Evolutionary conservation across 2,888 invertebrate species (phyloP), one percentile per base, ranked within the genome.

Genomic region (Ectemnius continuus): DNA sequence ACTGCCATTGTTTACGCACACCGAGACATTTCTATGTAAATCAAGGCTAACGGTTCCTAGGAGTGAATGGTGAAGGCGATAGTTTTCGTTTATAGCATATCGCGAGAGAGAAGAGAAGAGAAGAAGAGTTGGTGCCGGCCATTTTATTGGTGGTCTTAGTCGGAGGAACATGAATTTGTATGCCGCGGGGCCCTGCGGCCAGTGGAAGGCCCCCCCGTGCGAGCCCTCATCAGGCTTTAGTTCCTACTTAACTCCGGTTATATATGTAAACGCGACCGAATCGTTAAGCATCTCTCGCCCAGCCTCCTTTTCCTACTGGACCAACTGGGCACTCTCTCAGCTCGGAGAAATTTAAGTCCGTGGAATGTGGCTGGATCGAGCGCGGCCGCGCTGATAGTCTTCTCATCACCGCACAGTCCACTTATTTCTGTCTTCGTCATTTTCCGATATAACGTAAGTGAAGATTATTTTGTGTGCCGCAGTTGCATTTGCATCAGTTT

Each of bases 171-270:
- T 76, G 80, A 82, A 84, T 84, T 81, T 78, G 80, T 72, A 66
- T 69, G 16, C 64, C 56, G n/a, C 65, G 57, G 61, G 47, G 62
- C 48, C 26, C 45, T 65, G 67, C n/a, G n/a, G n/a, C 59, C 48
- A 16, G 61, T 69, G 69, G 23, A 36, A 46, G 82, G 80, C 80
- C 84, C 84, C 83, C 84, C 82, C 78, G 82, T 83, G 83, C 48
- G 84, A 84, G 83, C 84, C 83, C 84, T 83, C 83, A 82, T 83
- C 84, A 82, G 64, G 84, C 72, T 83, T 83, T 82, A 84, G 83
- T 84, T 83, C 80, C 84, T 82, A 76, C 80, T 84, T 82, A 84
- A 83, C 75, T 84, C 66, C n/a, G 84, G 75, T 83, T 84, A 80
- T 84, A 82, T 84, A 80, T 84, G 82, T 82, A 83, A 83, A 84